Percentiles rank a stretch among this genome's conserved stretches.
These are phyloP conservation scores for Synergus laeviventris DNA, from an alignment of 2,888 invertebrate species.

Conservation along the genomic window DNA sequence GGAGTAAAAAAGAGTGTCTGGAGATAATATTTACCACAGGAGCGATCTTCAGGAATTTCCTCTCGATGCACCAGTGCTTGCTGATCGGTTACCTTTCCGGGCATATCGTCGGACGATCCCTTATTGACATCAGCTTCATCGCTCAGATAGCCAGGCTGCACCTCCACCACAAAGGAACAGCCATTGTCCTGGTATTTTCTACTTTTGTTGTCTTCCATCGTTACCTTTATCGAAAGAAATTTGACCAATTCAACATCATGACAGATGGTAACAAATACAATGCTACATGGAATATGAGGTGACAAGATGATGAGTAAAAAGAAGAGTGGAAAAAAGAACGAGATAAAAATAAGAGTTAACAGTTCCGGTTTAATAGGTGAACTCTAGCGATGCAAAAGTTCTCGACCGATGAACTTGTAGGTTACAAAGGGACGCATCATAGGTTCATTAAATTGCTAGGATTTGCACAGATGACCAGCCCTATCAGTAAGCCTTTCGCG, in stretches of 20 bases:
- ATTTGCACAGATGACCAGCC: conserved; percentile 39
- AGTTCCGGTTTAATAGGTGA: background rate
- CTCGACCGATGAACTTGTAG: conserved; percentile 42
- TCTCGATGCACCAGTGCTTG: conserved; percentile 78
- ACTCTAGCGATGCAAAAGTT: conserved; percentile 23
- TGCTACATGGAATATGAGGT: too few relatives aligned
- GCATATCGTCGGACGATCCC: conserved; percentile 65
- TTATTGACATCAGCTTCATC: conserved; percentile 59
- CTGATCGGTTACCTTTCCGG: conserved; percentile 74
- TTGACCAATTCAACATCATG: conserved; percentile 12
- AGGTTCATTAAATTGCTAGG: conserved; percentile 34
- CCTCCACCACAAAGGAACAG: conserved; percentile 72
- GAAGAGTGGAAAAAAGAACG: background rate
- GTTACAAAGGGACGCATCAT: conserved; percentile 42
- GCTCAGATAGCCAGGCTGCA: conserved; percentile 67
- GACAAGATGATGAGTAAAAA: too few relatives aligned
- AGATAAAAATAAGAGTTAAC: background rate
- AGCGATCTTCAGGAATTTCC: conserved; percentile 63
- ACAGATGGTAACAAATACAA: background rate
- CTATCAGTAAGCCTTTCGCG: conserved; percentile 38
- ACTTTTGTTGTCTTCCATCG: conserved; percentile 68
- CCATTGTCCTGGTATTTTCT: conserved; percentile 68
- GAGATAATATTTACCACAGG: conserved; percentile 45
- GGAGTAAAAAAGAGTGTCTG: background rate
- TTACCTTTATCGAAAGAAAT: conserved; percentile 62